phyloP scores from a whole-genome alignment of 2,888 invertebrate genomes.

The Lacanobia wlatinum region DNA sequence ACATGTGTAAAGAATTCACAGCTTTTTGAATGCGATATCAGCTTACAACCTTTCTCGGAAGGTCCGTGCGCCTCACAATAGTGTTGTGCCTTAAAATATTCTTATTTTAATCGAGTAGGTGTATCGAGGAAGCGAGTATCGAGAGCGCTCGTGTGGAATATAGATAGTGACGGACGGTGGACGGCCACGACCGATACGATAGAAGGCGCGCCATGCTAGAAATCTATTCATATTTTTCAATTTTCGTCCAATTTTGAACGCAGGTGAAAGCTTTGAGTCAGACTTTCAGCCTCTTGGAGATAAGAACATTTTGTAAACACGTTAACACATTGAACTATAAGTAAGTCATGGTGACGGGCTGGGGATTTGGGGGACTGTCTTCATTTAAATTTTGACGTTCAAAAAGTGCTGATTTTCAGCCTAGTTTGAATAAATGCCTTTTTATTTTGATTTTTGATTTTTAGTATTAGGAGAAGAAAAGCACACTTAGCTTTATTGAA shows the following conservation, averaged over 20 bases:
- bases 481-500: neutral
- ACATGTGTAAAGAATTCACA: constrained; percentile 67
- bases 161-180: constrained; percentile 88
- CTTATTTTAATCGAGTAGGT: constrained; percentile 88
- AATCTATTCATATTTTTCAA: constrained; percentile 86
- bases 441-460: no score
- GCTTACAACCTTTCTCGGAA: constrained; percentile 77
- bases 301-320: constrained; percentile 27
- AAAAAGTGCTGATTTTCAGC: no score
- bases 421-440: no score
- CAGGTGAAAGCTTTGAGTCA: constrained; percentile 48
- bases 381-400: no score
- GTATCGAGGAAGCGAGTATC: constrained; percentile 83
- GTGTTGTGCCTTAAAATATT: constrained; percentile 84
- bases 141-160: constrained; percentile 87
- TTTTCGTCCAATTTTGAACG: constrained; percentile 74
- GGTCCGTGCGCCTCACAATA: constrained; percentile 76
- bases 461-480: neutral
- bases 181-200: constrained; percentile 76
- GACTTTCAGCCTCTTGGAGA: constrained; percentile 34
- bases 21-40: constrained; percentile 70
- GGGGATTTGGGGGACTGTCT: no score
- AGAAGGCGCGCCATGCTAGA: constrained; percentile 73
- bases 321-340: neutral
- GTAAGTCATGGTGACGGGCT: no score